Conservation (phyloP, 2,113 vertebrate species). For the Sterna hirundo region DNA sequence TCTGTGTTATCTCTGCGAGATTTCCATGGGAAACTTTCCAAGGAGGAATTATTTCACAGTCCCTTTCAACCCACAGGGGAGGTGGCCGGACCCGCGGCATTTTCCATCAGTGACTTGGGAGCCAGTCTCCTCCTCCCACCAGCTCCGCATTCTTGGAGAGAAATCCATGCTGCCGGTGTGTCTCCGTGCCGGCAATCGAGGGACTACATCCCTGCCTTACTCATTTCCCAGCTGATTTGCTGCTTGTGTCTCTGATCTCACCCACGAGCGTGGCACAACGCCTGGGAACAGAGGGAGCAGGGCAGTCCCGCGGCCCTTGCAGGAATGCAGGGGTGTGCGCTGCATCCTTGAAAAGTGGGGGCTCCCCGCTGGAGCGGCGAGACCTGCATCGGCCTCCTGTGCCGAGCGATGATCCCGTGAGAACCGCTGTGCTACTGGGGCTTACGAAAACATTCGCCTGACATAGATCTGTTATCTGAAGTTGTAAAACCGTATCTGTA, state of each 20-base stretch:
- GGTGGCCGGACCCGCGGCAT: accelerated
- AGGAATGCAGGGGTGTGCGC: neutral
- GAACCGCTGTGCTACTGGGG: neutral
- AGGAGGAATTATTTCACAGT: constrained; percentile 5
- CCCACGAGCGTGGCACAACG: neutral
- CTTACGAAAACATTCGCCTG: neutral
- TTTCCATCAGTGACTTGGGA: constrained; percentile 1
- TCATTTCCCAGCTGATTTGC: neutral
- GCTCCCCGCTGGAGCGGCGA: neutral
- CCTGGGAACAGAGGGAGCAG: neutral
- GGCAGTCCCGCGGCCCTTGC: neutral
- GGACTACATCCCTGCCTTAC: neutral
- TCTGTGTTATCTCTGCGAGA: neutral
- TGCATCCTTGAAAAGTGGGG: neutral
- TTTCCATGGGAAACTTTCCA: constrained; percentile 50
- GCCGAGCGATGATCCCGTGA: neutral
- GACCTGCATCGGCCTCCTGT: neutral
- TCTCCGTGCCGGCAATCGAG: neutral
- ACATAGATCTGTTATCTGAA: neutral
- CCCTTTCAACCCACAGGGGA: neutral
- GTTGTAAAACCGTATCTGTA: neutral
- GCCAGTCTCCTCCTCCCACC: neutral
- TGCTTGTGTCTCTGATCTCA: neutral
- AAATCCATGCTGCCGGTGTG: neutral
- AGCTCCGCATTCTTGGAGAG: neutral